These are phyloP conservation scores for Todus mexicanus DNA, from an alignment of 2,797 vertebrate species.

Conservation along the genomic window DNA sequence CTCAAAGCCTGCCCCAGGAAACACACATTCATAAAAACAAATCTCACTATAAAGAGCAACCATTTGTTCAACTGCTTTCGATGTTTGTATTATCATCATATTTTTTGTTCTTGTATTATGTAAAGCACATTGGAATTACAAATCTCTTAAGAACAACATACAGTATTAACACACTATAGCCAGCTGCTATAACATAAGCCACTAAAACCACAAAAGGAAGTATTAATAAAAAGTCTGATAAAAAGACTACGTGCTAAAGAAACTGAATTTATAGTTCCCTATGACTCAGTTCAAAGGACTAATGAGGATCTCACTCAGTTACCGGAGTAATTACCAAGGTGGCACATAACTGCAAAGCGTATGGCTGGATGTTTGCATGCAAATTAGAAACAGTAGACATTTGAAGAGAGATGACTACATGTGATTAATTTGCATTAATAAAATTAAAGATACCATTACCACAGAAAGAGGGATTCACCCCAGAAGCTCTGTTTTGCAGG, in stretches of 20 bases:
- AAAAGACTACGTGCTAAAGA: background rate
- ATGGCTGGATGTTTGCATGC: background rate
- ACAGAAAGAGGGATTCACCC: background rate
- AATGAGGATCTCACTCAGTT: background rate
- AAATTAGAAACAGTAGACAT: background rate
- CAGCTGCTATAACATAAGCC: background rate
- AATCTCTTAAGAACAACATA: background rate
- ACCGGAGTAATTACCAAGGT: background rate
- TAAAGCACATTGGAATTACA: background rate
- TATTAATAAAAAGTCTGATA: background rate
- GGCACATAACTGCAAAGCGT: rapidly evolving
- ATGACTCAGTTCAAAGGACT: background rate
- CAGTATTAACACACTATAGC: background rate
- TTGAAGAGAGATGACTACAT: background rate
- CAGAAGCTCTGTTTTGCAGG: background rate
- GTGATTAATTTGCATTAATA: background rate
- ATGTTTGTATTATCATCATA: background rate
- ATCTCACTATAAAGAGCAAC: background rate
- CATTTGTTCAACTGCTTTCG: background rate
- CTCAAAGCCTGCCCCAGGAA: background rate
- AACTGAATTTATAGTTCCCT: background rate
- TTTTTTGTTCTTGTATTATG: background rate
- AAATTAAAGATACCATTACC: background rate
- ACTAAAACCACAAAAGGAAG: background rate
- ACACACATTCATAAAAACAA: background rate